Base-by-base conservation (phyloP, 2,888 invertebrate genomes). In the Eretmocerus hayati region DNA sequence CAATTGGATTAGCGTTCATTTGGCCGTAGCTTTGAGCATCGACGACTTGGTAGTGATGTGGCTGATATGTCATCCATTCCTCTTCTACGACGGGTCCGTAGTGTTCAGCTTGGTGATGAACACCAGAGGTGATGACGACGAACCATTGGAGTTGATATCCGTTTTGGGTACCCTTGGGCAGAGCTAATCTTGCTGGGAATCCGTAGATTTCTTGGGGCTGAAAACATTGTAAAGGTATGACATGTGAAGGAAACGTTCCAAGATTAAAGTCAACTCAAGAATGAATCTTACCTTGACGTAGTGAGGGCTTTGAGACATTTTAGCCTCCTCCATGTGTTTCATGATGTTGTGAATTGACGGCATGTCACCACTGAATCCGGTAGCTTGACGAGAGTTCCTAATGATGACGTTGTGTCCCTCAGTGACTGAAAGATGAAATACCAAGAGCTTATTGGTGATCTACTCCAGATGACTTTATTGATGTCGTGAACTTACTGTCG, bases 321-420 rank as follows among this genome's bases (percentile, higher is more conserved):
- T 53, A 39, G 81, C 77, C n/a, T 75, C 65, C 55, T 81, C 76
- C 20, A 86, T 72, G 59, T 78, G 77, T 60, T 81, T 78, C 75
- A 78, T 78, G 48, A 86, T 72, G 56, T 82, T 78, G 18, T 77
- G 77, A 61, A 81, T 80, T 62, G 81, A 77, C 32, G 81, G 78
- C 48, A 58, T 62, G 57, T 76, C 75, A 33, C 65, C 61, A 52
- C 72, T 69, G 39, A 60, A 61, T 46, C 58, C 57, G 36, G 67
- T 59, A n/a, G 70, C 60, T 40, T 87, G 82, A n/a, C 76, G 69
- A 13, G 86, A 86, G 68, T 79, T 79, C 58, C 88, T 83, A 32
- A 80, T 74, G 58, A 89, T 80, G 8, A 74, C 71, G 67, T 85
- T 88, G 63, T 80, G 75, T 37, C 88, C 88, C 57, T 76, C 74